Evolutionary conservation across 2,888 invertebrate species (phyloP), one percentile per base, ranked within the genome.

Genomic region (Diarsia dahlii): DNA sequence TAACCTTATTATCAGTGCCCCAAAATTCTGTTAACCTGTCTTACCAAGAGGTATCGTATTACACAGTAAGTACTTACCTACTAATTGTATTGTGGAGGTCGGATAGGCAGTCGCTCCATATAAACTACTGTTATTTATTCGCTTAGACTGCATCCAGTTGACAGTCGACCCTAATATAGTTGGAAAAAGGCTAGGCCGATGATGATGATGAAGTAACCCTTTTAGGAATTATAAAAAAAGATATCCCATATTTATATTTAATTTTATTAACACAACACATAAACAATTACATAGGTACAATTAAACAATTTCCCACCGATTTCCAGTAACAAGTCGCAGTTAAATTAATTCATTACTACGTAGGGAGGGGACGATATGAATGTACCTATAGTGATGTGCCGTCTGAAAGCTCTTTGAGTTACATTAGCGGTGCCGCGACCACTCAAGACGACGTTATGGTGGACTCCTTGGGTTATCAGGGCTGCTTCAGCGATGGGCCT

Each of bases 371-470:
- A 46, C 28, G 63, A 39, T 82, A 80, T 75, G 60, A 71, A 69
- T 84, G 81, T 74, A n/a, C n/a, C n/a, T n/a, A 54, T 74, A 76
- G 75, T 77, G 80, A 76, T 74, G 80, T 78, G 39, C 63, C 28
- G 78, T 77, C 80, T 82, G 74, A 84, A 74, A 85, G 90, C 93
- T 93, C 93, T 94, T 93, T 90, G 91, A 91, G 90, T 88, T 88
- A 93, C 92, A 92, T 94, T 94, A 93, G 92, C 85, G 90, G 88
- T 80, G 23, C 75, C 81, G 52, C 90, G 92, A 88, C 93, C 94
- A 95, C 95, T 95, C 92, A 95, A 95, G 95, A 95, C 91, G 91
- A 89, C 87, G 89, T 81, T 89, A 88, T 90, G 88, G 74, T 87
- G 86, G 84, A 87, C 92, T 92, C 91, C 93, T 93, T 94, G 85